Evolutionary conservation across 2,113 vertebrate genomes (phyloP).

Genomic region (Felis catus): F.catus_Fca126_mat1.0 CM031419.1:34103001-34103500

Average conservation of each 20-base stretch:
- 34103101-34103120: neutral
- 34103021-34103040: neutral
- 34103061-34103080: neutral
- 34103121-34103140: slow-evolving; percentile 45
- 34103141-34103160: slow-evolving; percentile 53
- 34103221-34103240: slow-evolving; percentile 54
- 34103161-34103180: slow-evolving; percentile 57
- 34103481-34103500: neutral
- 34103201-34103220: slow-evolving; percentile 36
- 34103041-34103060: neutral
- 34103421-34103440: neutral
- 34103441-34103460: neutral
- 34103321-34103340: neutral
- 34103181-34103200: slow-evolving; percentile 63
- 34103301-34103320: neutral
- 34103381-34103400: neutral
- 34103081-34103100: neutral
- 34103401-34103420: neutral
- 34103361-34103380: neutral
- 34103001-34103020: neutral
- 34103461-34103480: neutral
- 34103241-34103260: neutral
- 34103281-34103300: neutral
- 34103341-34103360: neutral
- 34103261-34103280: neutral